Evolutionary conservation across 2,113 vertebrate species (phyloP), one percentile per base, ranked within the genome.

Genomic region (Candoia aspera): DNA sequence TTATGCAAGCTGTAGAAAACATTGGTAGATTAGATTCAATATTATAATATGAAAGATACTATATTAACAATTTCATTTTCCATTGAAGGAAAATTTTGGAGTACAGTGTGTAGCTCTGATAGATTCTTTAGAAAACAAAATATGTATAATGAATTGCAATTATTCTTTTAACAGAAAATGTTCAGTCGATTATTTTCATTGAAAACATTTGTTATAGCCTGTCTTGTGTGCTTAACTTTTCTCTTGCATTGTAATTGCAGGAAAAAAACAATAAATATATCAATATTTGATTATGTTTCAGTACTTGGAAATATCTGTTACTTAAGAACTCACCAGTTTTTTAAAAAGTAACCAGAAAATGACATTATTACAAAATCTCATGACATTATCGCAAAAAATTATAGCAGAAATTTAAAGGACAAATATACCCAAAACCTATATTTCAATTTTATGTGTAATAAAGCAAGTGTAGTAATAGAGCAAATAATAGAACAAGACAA

Each of bases 1-100:
- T 97, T 96, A 96, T 97, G 97, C 97, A 97, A 95, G 97, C 97
- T 97, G 97, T 97, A 98, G 97, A 97, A 96, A 98, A 97, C 97
- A 96, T 96, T 95, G 96, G 97, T 97, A 96, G 95, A 97, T 96
- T 96, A 97, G 96, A 95, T 96, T 95, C 95, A 62, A 0, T 93
- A 88, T 37, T 93, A 73, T 93, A 95, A 91, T 93, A 94, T 94
- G 93, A 97, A 97, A 95, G 90, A 92, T 91, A 91, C 96, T 97
- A 95, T 95, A 93, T 97, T 97, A 95, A 92, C 92, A 94, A 86
- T 83, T 0, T 89, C 92, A 92, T 93, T 92, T 95, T 96, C 49
- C 49, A 88, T 91, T 92, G 87, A 62, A 91, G 94, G 86, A 46
- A 58, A 54, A 93, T 92, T 95, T 11, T 86, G 91, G 90, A 87